Percentiles rank a stretch among this genome's conserved stretches.
Evolutionary conservation across 1,140 invertebrate genomes (phyloP).

Genomic region (Papilio helenus): DNA sequence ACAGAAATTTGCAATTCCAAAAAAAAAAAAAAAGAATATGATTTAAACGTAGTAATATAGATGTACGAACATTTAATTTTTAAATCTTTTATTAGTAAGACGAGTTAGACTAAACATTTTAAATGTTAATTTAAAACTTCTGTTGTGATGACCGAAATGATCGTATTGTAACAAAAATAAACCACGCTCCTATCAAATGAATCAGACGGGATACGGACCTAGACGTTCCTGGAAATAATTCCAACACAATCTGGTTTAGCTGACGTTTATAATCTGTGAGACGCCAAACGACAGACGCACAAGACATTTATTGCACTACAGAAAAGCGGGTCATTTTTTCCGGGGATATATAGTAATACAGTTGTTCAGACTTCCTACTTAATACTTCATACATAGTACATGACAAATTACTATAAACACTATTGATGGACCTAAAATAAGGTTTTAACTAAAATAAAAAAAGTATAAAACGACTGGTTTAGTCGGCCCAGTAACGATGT

Average conservation of each 20-base stretch:
- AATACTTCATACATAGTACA: no score
- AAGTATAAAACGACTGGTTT: not conserved
- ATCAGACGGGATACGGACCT: not conserved
- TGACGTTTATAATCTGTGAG: not conserved
- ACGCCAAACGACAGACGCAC: not conserved
- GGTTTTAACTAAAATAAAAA: not conserved
- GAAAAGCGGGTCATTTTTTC: no score
- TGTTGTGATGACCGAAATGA: not conserved
- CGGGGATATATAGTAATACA: no score
- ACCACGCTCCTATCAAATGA: slow-evolving; percentile 1
- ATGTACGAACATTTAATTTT: no score
- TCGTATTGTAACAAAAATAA: not conserved
- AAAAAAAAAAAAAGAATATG: no score
- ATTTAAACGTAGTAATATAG: no score
- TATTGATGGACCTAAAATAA: not conserved
- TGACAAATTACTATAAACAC: not conserved
- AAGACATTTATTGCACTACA: no score
- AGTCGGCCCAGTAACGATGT: not conserved
- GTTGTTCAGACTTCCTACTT: no score
- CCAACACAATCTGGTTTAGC: not conserved
- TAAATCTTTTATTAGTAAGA: no score
- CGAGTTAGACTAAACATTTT: no score
- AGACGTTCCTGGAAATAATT: slow-evolving; percentile 10
- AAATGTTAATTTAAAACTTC: no score
- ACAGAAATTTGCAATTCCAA: no score